These are phyloP conservation scores for Myotis vivesi DNA, from an alignment of 2,797 vertebrate genomes.

Conservation along the genomic window DNA sequence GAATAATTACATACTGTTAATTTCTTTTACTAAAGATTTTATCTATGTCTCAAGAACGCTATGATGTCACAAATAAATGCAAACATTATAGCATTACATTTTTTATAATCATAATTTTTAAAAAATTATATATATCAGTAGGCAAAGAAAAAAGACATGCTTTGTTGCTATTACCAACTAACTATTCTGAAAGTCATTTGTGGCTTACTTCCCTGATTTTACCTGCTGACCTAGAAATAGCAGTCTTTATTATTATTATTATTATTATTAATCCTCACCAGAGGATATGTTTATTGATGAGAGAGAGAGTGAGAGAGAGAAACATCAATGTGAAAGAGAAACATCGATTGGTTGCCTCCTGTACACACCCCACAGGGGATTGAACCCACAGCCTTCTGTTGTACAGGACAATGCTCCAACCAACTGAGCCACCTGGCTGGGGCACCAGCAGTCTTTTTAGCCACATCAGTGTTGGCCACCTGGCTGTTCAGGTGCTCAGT, in stretches of 20 bases:
- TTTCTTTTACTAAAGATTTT: conserved; percentile 16
- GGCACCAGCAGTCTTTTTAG: not conserved
- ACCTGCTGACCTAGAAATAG: not conserved
- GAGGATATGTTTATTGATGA: not conserved
- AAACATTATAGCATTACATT: not conserved
- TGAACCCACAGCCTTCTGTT: not conserved
- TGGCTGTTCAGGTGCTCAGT: accelerated
- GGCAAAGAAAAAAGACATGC: not conserved
- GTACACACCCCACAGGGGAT: not conserved
- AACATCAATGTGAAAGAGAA: not conserved
- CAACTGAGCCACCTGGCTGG: not conserved
- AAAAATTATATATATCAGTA: not conserved
- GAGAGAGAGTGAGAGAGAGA: not conserved
- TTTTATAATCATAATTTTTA: not conserved
- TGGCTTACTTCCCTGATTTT: not conserved
- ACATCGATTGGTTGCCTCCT: not conserved
- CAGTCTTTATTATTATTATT: not conserved
- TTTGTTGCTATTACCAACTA: not conserved
- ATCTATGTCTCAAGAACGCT: not conserved
- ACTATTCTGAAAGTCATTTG: not conserved
- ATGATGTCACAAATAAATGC: not conserved
- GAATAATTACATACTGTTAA: not conserved
- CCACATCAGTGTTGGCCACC: accelerated
- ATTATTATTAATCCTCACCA: not conserved
- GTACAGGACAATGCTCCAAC: not conserved